phyloP scores from a whole-genome alignment of 2,888 invertebrate species.

The Rotaria magnacalcarata region DNA sequence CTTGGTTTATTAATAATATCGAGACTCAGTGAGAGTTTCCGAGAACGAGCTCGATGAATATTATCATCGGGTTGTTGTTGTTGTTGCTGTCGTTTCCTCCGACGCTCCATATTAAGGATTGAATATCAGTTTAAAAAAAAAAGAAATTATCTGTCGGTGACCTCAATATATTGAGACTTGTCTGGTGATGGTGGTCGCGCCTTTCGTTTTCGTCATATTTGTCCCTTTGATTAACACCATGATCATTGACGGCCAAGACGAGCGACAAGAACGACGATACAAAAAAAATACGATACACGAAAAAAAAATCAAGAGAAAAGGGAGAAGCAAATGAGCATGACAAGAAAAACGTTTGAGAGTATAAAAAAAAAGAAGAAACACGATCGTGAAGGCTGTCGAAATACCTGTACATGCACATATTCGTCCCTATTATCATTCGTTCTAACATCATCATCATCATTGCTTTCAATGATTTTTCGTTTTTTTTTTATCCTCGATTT shows the following conservation, averaged over 20 bases:
- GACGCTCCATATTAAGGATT: not conserved
- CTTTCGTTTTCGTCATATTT: constrained; percentile 12
- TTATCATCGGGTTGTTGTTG: not conserved
- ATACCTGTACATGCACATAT: not conserved
- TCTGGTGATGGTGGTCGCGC: not conserved
- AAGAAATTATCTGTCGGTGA: not conserved
- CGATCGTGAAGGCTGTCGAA: constrained; percentile 4
- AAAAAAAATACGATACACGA: constrained; percentile 1
- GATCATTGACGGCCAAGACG: not conserved
- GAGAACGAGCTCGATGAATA: not conserved
- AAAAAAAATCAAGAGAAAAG: not conserved
- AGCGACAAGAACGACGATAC: constrained; percentile 12
- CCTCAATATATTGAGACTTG: constrained; percentile 10
- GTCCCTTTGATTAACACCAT: constrained; percentile 12
- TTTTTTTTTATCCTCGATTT: not conserved
- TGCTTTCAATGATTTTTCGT: not conserved
- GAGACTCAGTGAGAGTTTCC: not conserved
- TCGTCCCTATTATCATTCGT: not conserved
- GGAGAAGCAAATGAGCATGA: constrained; percentile 12
- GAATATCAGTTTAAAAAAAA: not conserved
- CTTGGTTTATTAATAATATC: not conserved
- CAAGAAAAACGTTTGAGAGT: not conserved
- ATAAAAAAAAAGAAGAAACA: not conserved
- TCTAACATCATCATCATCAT: not conserved
- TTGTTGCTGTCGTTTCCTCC: not conserved